Evolutionary conservation across 2,888 invertebrate genomes (phyloP), one percentile per base, ranked within the genome.

Genomic region (Allacma fusca): DNA sequence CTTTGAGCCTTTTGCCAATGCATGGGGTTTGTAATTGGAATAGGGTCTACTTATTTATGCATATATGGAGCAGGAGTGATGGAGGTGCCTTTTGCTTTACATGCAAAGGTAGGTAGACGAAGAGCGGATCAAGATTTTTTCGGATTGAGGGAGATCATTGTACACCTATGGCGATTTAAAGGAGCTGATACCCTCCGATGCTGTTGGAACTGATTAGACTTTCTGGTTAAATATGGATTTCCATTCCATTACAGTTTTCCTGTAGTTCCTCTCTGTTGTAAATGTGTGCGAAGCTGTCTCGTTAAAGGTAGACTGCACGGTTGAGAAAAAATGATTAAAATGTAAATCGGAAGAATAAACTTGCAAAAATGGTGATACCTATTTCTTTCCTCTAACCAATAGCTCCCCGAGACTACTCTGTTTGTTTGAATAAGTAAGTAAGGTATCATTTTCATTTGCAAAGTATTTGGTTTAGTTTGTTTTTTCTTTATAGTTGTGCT

Each of bases 391-490:
- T 50, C 7, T 50, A 50, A 50, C 50, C 50, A 50, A 50, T 50
- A 5, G 50, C 50, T 50, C 50, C n/a, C 19, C 16, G 9, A 40
- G 5, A 50, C 50, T 50, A 50, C 50, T n/a, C 50, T n/a, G 50
- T 23, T 71, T 71, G 19, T 74, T 74, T 74, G 64, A 74, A 74
- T 74, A 74, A 65, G 74, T 24, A 43, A 74, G 44, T 65, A 62
- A 62, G n/a, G 43, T 74, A 64, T 74, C 57, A 74, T 74, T 74
- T 74, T 74, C 44, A 74, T 74, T 74, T 74, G 65, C n/a, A 23
- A 19, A 65, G 26, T 65, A 40, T 40, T 74, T 72, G 59, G 29
- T 59, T 59, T 34, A 40, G 28, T 28, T 34, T 57, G 21, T 67
- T 67, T 67, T 29, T 34, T 34, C 23, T 34, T 28, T 69, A 21